Conservation (phyloP, 2,888 invertebrate species). For the Tillus elongatus region DNA sequence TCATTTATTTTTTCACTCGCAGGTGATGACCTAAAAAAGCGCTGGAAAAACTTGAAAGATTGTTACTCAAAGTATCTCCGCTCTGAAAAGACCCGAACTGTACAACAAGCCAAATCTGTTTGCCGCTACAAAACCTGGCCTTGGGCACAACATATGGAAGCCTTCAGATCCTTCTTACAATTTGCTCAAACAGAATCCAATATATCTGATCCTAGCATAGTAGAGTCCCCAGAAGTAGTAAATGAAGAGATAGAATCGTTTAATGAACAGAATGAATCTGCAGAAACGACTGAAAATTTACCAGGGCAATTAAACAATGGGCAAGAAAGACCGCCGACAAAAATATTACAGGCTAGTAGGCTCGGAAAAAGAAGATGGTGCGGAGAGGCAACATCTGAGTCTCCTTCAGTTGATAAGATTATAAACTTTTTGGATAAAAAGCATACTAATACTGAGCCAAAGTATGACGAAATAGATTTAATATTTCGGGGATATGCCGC, state of each 20-base stretch:
- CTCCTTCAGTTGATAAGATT: neutral
- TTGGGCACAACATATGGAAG: conserved; percentile 13
- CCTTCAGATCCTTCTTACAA: conserved; percentile 6
- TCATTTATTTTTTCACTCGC: too few species aligned
- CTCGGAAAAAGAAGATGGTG: neutral
- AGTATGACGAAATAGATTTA: conserved; percentile 4
- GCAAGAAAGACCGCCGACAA: conserved; percentile 1
- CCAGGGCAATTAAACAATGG: neutral
- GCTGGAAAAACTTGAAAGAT: conserved; percentile 11
- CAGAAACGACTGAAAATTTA: neutral
- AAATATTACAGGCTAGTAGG: neutral
- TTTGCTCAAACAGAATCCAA: conserved; percentile 4
- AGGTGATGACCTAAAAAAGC: conserved; percentile 8
- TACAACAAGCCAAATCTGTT: conserved; percentile 4
- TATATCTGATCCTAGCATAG: conserved; percentile 1
- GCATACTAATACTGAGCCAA: neutral
- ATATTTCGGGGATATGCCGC: conserved; percentile 1
- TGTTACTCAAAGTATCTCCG: conserved; percentile 6
- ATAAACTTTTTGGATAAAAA: neutral
- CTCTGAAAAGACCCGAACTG: conserved; percentile 7
- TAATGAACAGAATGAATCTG: neutral
- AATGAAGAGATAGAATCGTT: neutral
- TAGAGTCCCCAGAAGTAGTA: too few species aligned
- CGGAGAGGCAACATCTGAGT: neutral
- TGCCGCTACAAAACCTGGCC: conserved; percentile 5